A percentile compares a stretch with the other conserved stretches of the same genome.
These are phyloP conservation scores for Crenuchus spilurus DNA, from an alignment of 2,797 vertebrate species.

Conservation along the genomic window DNA sequence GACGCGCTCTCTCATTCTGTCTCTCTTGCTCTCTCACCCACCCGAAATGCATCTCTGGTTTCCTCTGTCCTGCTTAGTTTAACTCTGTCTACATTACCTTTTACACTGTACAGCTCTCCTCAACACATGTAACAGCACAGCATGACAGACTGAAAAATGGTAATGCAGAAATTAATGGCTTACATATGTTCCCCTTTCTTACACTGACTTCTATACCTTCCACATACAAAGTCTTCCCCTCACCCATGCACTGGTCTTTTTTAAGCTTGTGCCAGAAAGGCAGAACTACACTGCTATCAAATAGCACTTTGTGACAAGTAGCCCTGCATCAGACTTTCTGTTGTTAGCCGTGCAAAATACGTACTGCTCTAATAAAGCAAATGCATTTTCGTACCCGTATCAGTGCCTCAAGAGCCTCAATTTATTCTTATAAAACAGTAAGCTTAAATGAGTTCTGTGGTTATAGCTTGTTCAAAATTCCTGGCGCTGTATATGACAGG, in stretches of 20 bases:
- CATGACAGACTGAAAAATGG: slow-evolving; percentile 93
- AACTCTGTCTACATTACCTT: slow-evolving; percentile 84
- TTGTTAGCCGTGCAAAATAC: background rate
- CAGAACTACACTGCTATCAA: slow-evolving; percentile 61
- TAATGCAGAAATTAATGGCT: slow-evolving; percentile 89
- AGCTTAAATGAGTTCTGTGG: no score
- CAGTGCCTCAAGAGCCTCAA: no score
- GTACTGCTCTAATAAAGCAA: background rate
- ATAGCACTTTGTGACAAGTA: slow-evolving; percentile 55
- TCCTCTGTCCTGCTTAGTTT: slow-evolving; percentile 82
- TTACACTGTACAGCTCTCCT: slow-evolving; percentile 85
- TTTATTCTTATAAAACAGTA: no score
- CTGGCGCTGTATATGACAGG: no score
- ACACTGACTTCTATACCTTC: slow-evolving; percentile 41
- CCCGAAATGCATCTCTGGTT: slow-evolving; percentile 58
- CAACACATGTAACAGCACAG: slow-evolving; percentile 69
- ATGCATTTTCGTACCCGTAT: no score
- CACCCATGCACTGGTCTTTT: slow-evolving; percentile 44
- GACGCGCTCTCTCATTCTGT: background rate
- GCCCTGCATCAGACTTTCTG: slow-evolving; percentile 40
- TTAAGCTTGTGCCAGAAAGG: slow-evolving; percentile 53
- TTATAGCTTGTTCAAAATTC: no score
- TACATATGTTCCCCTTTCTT: slow-evolving; percentile 84
- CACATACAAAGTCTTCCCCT: slow-evolving; percentile 64
- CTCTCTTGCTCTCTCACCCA: slow-evolving; percentile 1